These are phyloP conservation scores for Tyrophagus putrescentiae DNA, from an alignment of 1,140 invertebrate genomes.

Conservation along the genomic window DNA sequence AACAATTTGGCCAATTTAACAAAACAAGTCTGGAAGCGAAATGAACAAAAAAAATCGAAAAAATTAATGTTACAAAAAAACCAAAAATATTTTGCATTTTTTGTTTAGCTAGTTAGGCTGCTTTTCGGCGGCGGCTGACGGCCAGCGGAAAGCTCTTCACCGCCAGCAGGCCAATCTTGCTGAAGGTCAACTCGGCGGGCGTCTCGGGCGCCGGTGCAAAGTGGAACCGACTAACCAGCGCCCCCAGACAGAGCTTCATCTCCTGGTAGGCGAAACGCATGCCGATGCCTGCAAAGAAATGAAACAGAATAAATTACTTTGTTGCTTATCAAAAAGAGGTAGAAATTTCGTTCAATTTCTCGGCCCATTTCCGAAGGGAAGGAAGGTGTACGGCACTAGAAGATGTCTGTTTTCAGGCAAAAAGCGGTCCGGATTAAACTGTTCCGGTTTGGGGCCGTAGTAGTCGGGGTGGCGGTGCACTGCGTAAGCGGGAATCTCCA, in stretches of 20 bases:
- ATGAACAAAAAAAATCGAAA: too few species aligned
- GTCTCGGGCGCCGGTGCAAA: neutral
- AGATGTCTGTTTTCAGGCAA: slow-evolving; percentile 15
- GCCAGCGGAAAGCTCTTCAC: neutral
- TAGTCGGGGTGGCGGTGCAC: slow-evolving; percentile 44
- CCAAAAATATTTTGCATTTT: too few species aligned
- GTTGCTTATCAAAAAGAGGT: too few species aligned
- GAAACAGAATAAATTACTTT: too few species aligned
- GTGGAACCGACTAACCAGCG: neutral
- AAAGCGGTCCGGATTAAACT: slow-evolving; percentile 47
- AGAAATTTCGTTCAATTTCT: too few species aligned
- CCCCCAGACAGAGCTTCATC: neutral
- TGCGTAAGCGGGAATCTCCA: neutral
- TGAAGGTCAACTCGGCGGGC: neutral
- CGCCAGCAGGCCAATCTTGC: neutral
- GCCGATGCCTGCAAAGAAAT: too few species aligned
- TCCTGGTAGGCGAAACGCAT: too few species aligned
- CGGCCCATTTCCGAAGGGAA: slow-evolving; percentile 20
- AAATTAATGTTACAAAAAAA: too few species aligned
- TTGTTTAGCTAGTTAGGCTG: too few species aligned
- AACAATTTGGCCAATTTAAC: too few species aligned
- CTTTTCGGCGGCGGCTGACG: neutral
- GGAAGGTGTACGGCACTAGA: slow-evolving; percentile 16
- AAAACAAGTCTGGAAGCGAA: too few species aligned
- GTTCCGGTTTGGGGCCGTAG: slow-evolving; percentile 42